phyloP scores from a whole-genome alignment of 2,888 invertebrate species.

The Stegana nigrithorax region DNA sequence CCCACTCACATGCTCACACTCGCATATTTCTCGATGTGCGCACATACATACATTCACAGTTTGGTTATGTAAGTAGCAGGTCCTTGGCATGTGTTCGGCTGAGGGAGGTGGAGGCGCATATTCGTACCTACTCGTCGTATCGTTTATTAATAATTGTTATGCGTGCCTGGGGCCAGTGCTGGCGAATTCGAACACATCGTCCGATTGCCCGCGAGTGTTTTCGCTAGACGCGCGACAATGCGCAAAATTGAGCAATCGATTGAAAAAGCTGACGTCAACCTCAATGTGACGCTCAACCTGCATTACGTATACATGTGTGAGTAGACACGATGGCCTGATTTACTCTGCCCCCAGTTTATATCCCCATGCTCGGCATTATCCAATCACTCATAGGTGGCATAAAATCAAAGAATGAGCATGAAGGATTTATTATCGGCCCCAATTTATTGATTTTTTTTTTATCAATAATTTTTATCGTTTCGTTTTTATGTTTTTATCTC shows the following conservation, averaged over 20 bases:
- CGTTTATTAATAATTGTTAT: constrained; percentile 43
- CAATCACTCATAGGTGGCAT: too few relatives aligned
- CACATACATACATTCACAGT: constrained; percentile 8
- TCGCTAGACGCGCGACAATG: constrained; percentile 55
- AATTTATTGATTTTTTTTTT: too few relatives aligned
- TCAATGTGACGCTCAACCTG: not conserved
- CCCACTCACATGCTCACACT: not conserved
- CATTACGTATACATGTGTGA: too few relatives aligned
- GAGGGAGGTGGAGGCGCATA: too few relatives aligned
- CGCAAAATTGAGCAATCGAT: constrained; percentile 63
- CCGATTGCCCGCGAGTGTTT: constrained; percentile 53
- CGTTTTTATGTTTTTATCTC: too few relatives aligned
- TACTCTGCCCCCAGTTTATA: too few relatives aligned
- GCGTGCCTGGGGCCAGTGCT: constrained; percentile 47
- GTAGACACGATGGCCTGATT: too few relatives aligned
- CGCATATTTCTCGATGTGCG: not conserved
- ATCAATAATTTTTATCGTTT: too few relatives aligned
- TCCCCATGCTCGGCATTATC: too few relatives aligned
- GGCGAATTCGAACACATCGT: constrained; percentile 57
- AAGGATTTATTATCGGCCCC: too few relatives aligned
- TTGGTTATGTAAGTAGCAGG: not conserved
- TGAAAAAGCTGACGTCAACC: constrained; percentile 28
- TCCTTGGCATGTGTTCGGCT: not conserved
- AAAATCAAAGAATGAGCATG: too few relatives aligned
- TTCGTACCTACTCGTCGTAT: too few relatives aligned